Evolutionary conservation across 2,113 vertebrate species (phyloP).

Genomic region (Crocuta crocuta): DNA sequence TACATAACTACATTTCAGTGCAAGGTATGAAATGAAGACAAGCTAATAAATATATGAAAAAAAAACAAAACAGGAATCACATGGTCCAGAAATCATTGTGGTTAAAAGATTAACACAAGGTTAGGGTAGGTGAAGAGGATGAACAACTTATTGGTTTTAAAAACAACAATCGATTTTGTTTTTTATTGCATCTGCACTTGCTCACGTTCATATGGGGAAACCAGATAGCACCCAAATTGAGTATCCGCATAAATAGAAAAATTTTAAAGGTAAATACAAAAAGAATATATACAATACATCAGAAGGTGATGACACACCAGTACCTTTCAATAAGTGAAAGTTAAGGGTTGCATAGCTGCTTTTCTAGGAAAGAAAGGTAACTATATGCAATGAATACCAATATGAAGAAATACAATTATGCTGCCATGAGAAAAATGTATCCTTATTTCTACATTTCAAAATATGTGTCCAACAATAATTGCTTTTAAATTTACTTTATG

Average conservation of each 20-base stretch:
- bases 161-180: neutral
- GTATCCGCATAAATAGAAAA: neutral
- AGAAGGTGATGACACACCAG: neutral
- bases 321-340: neutral
- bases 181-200: neutral
- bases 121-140: neutral
- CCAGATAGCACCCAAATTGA: neutral
- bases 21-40: neutral
- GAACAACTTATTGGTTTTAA: neutral
- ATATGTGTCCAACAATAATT: neutral
- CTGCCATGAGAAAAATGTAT: neutral
- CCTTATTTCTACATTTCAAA: conserved; percentile 13
- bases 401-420: neutral
- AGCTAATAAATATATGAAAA: conserved; percentile 23
- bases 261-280: neutral
- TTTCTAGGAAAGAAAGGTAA: neutral
- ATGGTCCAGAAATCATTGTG: neutral
- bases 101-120: conserved; percentile 32
- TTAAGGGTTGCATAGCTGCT: neutral
- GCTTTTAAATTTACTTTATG: neutral
- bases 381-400: neutral
- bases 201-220: neutral
- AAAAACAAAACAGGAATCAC: neutral
- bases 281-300: neutral
- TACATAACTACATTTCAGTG: neutral